These are phyloP conservation scores for Drosophila sturtevanti DNA, from an alignment of 1,140 invertebrate species.

Conservation along the genomic window DNA sequence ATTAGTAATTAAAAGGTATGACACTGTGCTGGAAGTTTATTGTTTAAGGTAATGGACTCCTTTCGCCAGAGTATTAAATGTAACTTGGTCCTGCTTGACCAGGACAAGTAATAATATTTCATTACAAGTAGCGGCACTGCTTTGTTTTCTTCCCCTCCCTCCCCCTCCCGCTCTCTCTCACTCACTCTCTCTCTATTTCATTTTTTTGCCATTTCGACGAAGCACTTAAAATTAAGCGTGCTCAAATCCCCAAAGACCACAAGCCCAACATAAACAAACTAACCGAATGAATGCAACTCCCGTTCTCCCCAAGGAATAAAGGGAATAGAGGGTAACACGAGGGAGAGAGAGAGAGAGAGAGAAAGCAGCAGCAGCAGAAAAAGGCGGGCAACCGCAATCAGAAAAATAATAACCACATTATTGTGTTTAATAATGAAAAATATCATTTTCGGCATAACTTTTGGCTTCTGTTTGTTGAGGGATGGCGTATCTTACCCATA, in stretches of 20 bases:
- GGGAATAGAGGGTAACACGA: not conserved
- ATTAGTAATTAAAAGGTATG: not conserved
- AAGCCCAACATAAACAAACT: conserved; percentile 81
- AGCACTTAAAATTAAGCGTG: conserved; percentile 82
- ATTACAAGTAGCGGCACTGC: conserved; percentile 57
- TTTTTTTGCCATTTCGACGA: conserved; percentile 60
- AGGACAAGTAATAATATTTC: conserved; percentile 75
- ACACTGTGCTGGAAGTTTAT: not conserved
- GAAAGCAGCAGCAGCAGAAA: too few relatives aligned
- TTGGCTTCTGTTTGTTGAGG: conserved; percentile 75
- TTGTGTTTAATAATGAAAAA: conserved; percentile 82
- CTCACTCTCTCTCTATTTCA: not conserved
- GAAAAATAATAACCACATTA: conserved; percentile 82
- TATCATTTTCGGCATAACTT: conserved; percentile 80
- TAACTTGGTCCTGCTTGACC: conserved; percentile 1
- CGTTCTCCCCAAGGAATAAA: conserved; percentile 53
- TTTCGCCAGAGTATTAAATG: not conserved
- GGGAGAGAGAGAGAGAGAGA: not conserved
- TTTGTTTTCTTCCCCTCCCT: conserved; percentile 28
- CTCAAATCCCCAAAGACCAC: conserved; percentile 80
- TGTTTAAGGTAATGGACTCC: not conserved
- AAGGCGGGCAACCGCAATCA: conserved; percentile 66
- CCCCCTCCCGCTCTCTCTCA: not conserved
- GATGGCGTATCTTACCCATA: conserved; percentile 23
- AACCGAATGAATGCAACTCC: conserved; percentile 74